A percentile compares a stretch with the other conserved stretches of the same genome.
phyloP scores from a whole-genome alignment of 2,113 vertebrate species.

The Misgurnus anguillicaudatus region DNA sequence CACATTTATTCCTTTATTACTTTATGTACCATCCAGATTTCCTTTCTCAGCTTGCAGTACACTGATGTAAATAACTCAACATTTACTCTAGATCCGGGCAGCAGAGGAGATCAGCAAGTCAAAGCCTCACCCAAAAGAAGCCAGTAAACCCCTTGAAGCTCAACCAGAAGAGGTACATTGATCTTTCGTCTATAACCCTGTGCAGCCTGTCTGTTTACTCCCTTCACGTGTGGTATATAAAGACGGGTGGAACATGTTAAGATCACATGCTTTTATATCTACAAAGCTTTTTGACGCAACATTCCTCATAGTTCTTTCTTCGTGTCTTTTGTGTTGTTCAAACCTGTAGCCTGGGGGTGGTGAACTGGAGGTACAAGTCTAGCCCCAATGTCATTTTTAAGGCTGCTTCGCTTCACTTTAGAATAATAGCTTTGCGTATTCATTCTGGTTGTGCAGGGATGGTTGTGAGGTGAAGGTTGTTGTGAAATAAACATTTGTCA shows the following conservation, averaged over 20 bases:
- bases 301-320: conserved; percentile 8
- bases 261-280: background rate
- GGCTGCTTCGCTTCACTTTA: background rate
- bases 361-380: conserved; percentile 48
- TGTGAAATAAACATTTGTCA: too few relatives aligned
- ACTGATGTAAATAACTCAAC: too few relatives aligned
- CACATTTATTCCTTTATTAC: too few relatives aligned
- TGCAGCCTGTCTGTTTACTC: background rate
- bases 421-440: background rate
- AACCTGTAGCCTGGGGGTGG: conserved; percentile 40
- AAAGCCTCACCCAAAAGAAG: conserved; percentile 54
- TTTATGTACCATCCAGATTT: too few relatives aligned
- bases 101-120: conserved; percentile 59
- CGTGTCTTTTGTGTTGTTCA: conserved; percentile 10
- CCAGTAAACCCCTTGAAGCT: conserved; percentile 61
- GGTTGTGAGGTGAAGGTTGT: background rate
- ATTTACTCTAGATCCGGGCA: conserved; percentile 53
- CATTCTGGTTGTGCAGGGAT: background rate
- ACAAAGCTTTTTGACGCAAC: background rate
- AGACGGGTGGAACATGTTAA: background rate
- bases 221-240: background rate
- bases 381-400: background rate
- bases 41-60: background rate
- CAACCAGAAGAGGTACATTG: conserved; percentile 62
- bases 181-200: background rate